A percentile compares a stretch with the other conserved stretches of the same genome.
These are phyloP conservation scores for Heliconius nattereri DNA, from an alignment of 1,140 invertebrate species.

Conservation along the genomic window DNA sequence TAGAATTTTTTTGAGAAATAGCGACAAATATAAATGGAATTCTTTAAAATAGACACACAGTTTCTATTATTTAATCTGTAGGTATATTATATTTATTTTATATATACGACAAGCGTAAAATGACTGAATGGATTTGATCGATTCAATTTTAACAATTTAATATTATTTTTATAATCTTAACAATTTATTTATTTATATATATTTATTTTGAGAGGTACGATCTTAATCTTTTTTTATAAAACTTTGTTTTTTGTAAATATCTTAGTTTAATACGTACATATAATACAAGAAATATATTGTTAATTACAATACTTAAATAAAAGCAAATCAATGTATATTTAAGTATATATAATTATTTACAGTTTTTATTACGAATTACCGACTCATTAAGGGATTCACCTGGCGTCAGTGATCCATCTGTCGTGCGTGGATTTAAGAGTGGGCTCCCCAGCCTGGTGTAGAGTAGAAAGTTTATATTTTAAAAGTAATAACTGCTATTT, in stretches of 20 bases:
- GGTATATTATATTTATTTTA: too few species aligned
- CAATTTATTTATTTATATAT: too few species aligned
- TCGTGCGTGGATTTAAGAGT: constrained; percentile 27
- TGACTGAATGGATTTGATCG: too few species aligned
- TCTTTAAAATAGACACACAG: too few species aligned
- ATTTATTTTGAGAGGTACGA: not conserved
- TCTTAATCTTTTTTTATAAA: too few species aligned
- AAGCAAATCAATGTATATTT: not conserved
- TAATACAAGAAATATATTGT: not conserved
- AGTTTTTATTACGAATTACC: constrained; percentile 14
- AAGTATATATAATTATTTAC: not conserved
- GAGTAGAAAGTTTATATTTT: not conserved
- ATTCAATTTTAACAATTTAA: not conserved
- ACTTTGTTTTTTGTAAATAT: too few species aligned
- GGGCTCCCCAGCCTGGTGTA: not conserved
- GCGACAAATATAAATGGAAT: too few species aligned
- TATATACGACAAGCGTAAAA: too few species aligned
- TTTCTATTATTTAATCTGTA: too few species aligned
- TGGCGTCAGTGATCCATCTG: constrained; percentile 31
- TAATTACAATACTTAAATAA: not conserved
- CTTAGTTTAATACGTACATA: not conserved
- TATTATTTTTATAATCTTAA: not conserved
- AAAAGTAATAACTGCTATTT: not conserved
- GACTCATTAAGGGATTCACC: constrained; percentile 24
- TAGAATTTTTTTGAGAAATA: not conserved